Percentiles rank a stretch among this genome's conserved stretches.
These are phyloP conservation scores for Laspeyria flexula DNA, from an alignment of 2,888 invertebrate species.

Conservation along the genomic window DNA sequence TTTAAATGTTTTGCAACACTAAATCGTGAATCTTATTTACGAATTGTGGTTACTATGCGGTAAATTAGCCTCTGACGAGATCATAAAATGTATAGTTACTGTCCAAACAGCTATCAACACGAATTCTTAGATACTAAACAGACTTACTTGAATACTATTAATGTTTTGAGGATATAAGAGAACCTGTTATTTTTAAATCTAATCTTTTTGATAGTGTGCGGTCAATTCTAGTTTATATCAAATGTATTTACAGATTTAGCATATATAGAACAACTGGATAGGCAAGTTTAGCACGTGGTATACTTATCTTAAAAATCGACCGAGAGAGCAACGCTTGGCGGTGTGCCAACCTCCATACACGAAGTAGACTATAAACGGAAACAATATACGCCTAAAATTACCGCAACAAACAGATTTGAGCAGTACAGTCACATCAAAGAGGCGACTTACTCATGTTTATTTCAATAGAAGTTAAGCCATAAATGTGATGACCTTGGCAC, in stretches of 20 bases:
- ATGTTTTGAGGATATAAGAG: neutral
- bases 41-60: conserved; percentile 35
- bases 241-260: conserved; percentile 7
- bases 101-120: conserved; percentile 34
- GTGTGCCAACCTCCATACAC: conserved; percentile 68
- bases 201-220: neutral
- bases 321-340: conserved; percentile 58
- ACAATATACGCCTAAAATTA: conserved; percentile 56
- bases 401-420: conserved; percentile 53
- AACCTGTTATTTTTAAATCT: neutral
- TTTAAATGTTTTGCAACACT: conserved; percentile 8
- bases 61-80: conserved; percentile 32
- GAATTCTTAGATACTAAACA: conserved; percentile 37
- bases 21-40: conserved; percentile 37
- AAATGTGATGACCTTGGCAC: conserved; percentile 58
- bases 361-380: conserved; percentile 42
- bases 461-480: conserved; percentile 56
- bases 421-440: conserved; percentile 53
- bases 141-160: conserved; percentile 22
- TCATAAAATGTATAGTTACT: conserved; percentile 43
- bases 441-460: conserved; percentile 57
- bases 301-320: conserved; percentile 26
- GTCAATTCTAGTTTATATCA: neutral
- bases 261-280: conserved; percentile 20
- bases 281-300: conserved; percentile 20